These are phyloP conservation scores for Lanistes nyassanus DNA, from an alignment of 1,140 invertebrate genomes.

Conservation along the genomic window DNA sequence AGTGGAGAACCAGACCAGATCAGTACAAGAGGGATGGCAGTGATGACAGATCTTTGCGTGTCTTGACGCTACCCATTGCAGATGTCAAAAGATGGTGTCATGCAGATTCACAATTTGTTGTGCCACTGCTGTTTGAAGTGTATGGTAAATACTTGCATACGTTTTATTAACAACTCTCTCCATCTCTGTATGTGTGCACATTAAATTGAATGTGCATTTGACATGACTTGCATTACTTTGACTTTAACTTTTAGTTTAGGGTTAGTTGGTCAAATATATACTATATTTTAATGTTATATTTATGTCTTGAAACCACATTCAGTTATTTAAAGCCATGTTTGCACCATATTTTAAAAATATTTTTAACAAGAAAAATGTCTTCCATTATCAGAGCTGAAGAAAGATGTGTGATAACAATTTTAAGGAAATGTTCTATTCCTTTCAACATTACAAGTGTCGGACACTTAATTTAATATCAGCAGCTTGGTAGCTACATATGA, in stretches of 20 bases:
- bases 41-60: conserved; percentile 6
- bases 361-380: background rate
- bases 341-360: too few species aligned
- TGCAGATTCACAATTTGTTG: background rate
- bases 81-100: background rate
- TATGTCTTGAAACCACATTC: too few species aligned
- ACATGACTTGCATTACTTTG: too few species aligned
- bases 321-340: too few species aligned
- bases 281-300: too few species aligned
- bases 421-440: background rate
- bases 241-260: too few species aligned
- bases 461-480: background rate
- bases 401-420: background rate
- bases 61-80: conserved; percentile 1
- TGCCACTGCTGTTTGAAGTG: background rate
- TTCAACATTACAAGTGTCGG: background rate
- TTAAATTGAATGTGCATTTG: too few species aligned
- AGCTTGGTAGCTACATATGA: background rate
- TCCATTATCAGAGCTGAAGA: background rate
- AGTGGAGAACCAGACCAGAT: background rate
- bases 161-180: too few species aligned
- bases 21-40: background rate
- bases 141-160: background rate
- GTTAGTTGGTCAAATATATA: too few species aligned
- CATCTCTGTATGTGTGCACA: too few species aligned